Evolutionary conservation across 2,888 invertebrate species (phyloP).

Genomic region (Marronus borbonicus): DNA sequence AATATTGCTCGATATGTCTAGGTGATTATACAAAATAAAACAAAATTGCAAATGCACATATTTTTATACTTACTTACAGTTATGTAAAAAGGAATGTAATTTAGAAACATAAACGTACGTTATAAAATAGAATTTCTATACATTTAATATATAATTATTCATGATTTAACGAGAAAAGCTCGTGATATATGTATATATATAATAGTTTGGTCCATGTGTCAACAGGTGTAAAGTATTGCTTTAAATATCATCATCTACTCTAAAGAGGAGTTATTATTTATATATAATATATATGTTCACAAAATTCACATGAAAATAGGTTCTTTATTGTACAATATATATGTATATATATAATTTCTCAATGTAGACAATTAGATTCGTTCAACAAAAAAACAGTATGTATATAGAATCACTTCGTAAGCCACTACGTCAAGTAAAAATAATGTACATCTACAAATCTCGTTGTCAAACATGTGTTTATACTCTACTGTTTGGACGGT

Average conservation of each 20-base stretch:
- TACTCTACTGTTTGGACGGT: conserved; percentile 44
- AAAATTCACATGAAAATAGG: conserved; percentile 51
- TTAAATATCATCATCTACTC: conserved; percentile 38
- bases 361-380: conserved; percentile 37
- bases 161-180: conserved; percentile 47
- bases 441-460: conserved; percentile 43
- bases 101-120: conserved; percentile 40
- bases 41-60: conserved; percentile 40
- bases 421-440: conserved; percentile 29
- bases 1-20: conserved; percentile 47
- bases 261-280: conserved; percentile 37
- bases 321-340: conserved; percentile 49
- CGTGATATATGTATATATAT: conserved; percentile 44
- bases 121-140: conserved; percentile 46
- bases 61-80: conserved; percentile 37
- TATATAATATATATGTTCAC: conserved; percentile 44
- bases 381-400: conserved; percentile 30
- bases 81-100: conserved; percentile 44
- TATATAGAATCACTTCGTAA: conserved; percentile 34
- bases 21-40: conserved; percentile 44
- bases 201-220: conserved; percentile 51
- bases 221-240: conserved; percentile 43
- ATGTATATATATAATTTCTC: conserved; percentile 34
- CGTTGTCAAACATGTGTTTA: conserved; percentile 45
- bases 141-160: conserved; percentile 33